A percentile compares a stretch with the other conserved stretches of the same genome.
These are phyloP conservation scores for Bubalus kerabau DNA, from an alignment of 2,113 vertebrate genomes.

Conservation along the genomic window DNA sequence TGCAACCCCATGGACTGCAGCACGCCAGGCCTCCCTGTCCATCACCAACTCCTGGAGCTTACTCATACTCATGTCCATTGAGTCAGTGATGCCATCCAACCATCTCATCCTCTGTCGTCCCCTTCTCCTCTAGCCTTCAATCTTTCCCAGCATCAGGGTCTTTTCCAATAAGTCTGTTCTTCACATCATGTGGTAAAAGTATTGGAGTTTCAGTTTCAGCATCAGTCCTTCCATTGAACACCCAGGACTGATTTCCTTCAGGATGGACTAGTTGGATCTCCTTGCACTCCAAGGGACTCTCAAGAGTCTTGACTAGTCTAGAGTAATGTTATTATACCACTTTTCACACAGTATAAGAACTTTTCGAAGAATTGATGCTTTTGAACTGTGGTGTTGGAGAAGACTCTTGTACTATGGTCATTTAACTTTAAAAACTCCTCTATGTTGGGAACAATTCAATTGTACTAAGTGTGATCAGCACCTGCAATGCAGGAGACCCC, in stretches of 20 bases:
- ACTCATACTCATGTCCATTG: not conserved
- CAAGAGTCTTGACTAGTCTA: no score
- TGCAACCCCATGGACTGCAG: accelerated
- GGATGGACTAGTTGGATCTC: not conserved
- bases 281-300: not conserved
- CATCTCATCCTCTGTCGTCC: not conserved
- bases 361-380: no score
- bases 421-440: no score
- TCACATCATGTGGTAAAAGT: not conserved
- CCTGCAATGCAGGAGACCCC: no score
- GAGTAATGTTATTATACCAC: no score
- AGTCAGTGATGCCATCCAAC: not conserved
- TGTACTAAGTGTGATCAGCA: no score
- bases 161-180: not conserved
- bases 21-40: not conserved
- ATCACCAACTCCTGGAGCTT: not conserved
- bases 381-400: no score
- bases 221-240: not conserved
- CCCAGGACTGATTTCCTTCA: not conserved
- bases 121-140: accelerated
- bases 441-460: no score
- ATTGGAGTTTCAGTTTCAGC: not conserved
- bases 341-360: no score
- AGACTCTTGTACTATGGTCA: no score
- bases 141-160: not conserved